phyloP scores from a whole-genome alignment of 2,888 invertebrate species.

The Cephus spinipes region DNA sequence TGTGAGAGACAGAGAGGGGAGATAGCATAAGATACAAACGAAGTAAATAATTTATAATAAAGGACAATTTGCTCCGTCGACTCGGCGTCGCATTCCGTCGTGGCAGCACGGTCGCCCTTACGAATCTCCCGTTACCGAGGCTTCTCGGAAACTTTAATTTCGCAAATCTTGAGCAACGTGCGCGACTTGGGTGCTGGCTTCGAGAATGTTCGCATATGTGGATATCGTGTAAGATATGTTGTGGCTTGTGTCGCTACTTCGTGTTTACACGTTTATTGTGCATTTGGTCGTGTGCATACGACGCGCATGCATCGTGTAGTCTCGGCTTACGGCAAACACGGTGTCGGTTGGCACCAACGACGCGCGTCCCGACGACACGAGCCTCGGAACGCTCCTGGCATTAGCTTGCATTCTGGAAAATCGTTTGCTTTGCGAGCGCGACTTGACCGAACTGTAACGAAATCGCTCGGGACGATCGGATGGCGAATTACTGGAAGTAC shows the following conservation, averaged over 20 bases:
- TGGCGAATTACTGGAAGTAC: not conserved
- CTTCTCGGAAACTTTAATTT: conserved; percentile 52
- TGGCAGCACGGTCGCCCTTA: conserved; percentile 19
- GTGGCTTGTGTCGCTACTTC: conserved; percentile 20
- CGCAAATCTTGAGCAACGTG: conserved; percentile 33
- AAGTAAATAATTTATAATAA: not conserved
- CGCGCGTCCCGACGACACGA: conserved; percentile 40
- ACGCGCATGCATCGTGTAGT: not conserved
- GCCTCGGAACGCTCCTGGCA: conserved; percentile 26
- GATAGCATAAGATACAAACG: not conserved
- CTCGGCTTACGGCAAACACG: conserved; percentile 32
- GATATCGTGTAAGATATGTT: not conserved
- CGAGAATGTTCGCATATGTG: not conserved
- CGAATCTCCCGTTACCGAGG: conserved; percentile 43
- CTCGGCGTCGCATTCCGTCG: conserved; percentile 24
- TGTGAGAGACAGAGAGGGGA: not conserved
- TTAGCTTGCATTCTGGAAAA: conserved; percentile 57
- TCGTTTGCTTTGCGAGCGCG: conserved; percentile 33
- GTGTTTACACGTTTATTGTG: conserved; percentile 17
- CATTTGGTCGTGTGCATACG: conserved; percentile 15
- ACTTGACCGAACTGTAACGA: not conserved
- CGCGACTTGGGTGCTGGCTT: not conserved
- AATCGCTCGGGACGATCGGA: not conserved
- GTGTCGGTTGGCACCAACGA: conserved; percentile 37
- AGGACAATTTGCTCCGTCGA: not conserved